Conservation (phyloP, 2,797 vertebrate genomes). For the Spondyliosoma cantharus region DNA sequence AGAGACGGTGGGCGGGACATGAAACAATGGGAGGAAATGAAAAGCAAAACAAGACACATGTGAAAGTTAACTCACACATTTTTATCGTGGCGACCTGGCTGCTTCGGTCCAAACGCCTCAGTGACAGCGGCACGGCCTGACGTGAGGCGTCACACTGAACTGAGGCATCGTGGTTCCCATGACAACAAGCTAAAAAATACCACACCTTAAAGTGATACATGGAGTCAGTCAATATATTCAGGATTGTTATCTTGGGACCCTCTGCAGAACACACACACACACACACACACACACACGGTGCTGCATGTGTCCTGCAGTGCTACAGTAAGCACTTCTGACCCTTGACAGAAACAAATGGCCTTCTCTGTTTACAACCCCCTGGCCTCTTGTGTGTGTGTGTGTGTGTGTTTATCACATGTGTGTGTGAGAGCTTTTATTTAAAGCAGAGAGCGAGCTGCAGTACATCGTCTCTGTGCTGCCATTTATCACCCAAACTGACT, state of each 20-base stretch:
- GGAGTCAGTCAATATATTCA: neutral
- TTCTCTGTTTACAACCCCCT: conserved; percentile 49
- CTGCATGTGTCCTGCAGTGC: conserved; percentile 41
- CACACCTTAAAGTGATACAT: neutral
- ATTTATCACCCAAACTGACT: conserved; percentile 67
- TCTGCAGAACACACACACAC: neutral
- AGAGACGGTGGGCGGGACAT: too few relatives aligned
- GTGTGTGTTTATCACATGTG: conserved; percentile 40
- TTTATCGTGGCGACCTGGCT: too few relatives aligned
- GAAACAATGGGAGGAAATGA: too few relatives aligned
- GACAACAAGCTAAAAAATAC: conserved; percentile 5
- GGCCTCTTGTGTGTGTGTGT: conserved; percentile 25
- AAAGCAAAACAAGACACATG: too few relatives aligned
- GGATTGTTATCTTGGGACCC: neutral
- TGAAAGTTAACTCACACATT: too few relatives aligned
- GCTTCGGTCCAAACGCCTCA: neutral
- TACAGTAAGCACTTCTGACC: conserved; percentile 57
- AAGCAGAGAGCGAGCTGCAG: conserved; percentile 5
- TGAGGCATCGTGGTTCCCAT: neutral
- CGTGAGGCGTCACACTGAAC: neutral
- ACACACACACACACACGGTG: conserved; percentile 12
- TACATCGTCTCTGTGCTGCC: conserved; percentile 27
- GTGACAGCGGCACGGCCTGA: neutral
- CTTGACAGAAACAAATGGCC: conserved; percentile 61
- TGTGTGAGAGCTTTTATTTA: conserved; percentile 31